These are phyloP conservation scores for Listronotus oregonensis DNA, from an alignment of 1,140 invertebrate genomes.

Conservation along the genomic window DNA sequence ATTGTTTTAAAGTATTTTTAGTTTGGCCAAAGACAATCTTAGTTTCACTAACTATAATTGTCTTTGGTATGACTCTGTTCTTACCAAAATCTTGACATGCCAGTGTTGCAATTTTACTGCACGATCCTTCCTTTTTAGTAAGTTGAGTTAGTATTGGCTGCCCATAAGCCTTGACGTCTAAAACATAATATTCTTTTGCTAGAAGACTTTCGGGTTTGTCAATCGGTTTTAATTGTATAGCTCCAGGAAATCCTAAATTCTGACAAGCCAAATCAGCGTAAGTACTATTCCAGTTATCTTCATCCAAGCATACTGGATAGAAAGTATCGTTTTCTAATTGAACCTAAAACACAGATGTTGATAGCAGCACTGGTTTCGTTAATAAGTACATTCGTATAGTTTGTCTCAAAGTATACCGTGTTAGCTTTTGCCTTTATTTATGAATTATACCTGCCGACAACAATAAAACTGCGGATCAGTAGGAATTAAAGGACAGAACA, in stretches of 20 bases:
- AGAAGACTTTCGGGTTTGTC: conserved; percentile 40
- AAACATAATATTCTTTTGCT: conserved; percentile 50
- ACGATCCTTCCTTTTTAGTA: conserved; percentile 50
- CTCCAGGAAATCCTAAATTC: conserved; percentile 60
- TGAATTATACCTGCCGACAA: no score
- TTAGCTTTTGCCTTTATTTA: no score
- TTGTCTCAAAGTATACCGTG: no score
- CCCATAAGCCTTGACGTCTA: conserved; percentile 50
- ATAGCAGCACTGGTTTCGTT: no score
- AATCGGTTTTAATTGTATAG: conserved; percentile 54
- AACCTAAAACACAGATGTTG: conserved; percentile 37
- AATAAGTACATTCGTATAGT: no score
- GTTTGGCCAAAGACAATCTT: no score
- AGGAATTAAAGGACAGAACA: no score
- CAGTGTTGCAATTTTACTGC: conserved; percentile 60
- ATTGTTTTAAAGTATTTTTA: no score
- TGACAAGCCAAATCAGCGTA: conserved; percentile 63
- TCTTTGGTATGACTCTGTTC: conserved; percentile 40
- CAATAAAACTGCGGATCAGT: no score
- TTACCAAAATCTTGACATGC: conserved; percentile 64
- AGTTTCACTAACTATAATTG: no score
- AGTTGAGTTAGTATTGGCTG: conserved; percentile 56
- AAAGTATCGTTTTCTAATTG: conserved; percentile 55
- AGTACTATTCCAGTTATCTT: conserved; percentile 61
- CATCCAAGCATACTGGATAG: conserved; percentile 57